Evolutionary conservation across 2,113 vertebrate species (phyloP), one percentile per base, ranked within the genome.

Genomic region (Platanista minor): DNA sequence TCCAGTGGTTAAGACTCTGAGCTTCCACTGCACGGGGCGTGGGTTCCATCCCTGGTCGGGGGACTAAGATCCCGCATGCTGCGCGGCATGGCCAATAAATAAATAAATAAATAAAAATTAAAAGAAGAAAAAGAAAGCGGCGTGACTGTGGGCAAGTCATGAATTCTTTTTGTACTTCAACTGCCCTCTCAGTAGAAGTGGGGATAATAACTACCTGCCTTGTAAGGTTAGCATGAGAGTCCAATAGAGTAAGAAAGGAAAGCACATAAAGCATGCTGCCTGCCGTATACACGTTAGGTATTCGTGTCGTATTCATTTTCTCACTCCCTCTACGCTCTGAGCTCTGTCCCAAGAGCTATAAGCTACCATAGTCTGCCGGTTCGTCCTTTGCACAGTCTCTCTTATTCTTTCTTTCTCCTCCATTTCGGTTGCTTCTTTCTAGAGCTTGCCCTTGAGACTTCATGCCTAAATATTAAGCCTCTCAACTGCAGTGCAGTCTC

Each of bases 361-460:
- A 2, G 0, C 36, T n/a, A 39, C 11, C 29, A 11, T 0, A 11
- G 18, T 18, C 23, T 10, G 3, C 59, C 6, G 4, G 4, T 29
- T 66, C 49, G 74, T 64, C 27, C 74, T 77, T 29, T 62, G 39
- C 49, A 64, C 23, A 39, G 74, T 46, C 12, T 62, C 8, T 31
- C 12, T 36, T n/a, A 6, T 62, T 62, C 62, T 46, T 27, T 9
- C 29, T 81, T 94, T 54, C 21, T 3, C 67, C 52, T 31, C 25
- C 31, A n/a, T 64, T 82, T 13, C 1, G 3, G 9, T 33, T 52
- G 31, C 81, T 82, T 49, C 88, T 85, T 82, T 27, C 57, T 78
- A 23, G 29, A 62, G 20, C 2, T 25, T 14, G 4, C 3, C 57
- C 27, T 67, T 86, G 15, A 31, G 11, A 11, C 4, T 1, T 49